Conservation (phyloP, 2,113 vertebrate species). For the Calonectris borealis region DNA sequence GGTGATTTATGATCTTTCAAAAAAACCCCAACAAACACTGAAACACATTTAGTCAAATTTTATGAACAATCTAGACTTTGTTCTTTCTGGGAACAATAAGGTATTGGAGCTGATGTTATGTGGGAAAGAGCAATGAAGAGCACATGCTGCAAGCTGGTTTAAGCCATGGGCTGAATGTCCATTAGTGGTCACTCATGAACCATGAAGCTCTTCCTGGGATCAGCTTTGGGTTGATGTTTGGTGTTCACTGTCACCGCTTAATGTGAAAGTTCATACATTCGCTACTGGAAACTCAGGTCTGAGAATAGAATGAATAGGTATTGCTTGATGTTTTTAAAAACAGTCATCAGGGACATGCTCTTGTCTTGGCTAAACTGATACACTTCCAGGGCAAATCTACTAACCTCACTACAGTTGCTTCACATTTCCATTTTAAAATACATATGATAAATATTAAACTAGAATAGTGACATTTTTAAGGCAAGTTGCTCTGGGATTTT, state of each 20-base stretch:
- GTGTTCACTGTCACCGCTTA: background rate
- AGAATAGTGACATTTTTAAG: background rate
- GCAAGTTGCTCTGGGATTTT: background rate
- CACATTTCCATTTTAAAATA: background rate
- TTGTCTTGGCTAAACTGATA: background rate
- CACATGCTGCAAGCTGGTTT: background rate
- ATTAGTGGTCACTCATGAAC: background rate
- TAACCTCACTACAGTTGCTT: background rate
- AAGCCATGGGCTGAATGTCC: background rate
- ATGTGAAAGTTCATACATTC: background rate
- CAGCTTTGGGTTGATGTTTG: background rate
- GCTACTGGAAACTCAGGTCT: background rate
- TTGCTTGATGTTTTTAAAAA: background rate
- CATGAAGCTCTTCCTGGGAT: background rate
- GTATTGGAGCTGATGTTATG: background rate
- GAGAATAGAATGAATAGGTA: background rate
- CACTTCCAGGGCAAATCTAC: background rate
- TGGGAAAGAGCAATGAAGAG: background rate
- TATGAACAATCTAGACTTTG: background rate
- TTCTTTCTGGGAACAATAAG: background rate
- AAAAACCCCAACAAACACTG: background rate
- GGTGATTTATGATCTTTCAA: background rate
- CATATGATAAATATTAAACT: background rate
- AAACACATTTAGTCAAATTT: background rate
- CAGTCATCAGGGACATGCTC: accelerated